Base-by-base conservation (phyloP, 2,888 invertebrate genomes). In the Pardosa pseudoannulata region DNA sequence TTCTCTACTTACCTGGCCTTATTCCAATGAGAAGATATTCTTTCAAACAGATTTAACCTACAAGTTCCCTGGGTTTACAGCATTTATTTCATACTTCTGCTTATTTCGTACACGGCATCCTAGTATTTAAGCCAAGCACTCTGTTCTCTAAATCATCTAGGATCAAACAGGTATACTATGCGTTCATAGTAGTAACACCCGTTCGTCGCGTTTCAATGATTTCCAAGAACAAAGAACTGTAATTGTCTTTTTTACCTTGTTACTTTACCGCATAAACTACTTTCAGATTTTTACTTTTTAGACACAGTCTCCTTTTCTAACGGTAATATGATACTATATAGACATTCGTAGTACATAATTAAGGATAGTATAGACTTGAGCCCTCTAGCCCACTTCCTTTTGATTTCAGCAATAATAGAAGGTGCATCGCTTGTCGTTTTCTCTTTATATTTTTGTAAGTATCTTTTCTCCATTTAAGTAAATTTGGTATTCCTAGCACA, bases 181-280 rank as follows among this genome's bases (percentile, higher is more conserved):
- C n/a, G n/a, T n/a, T n/a, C n/a, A n/a, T n/a, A n/a, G n/a, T n/a
- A n/a, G n/a, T n/a, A n/a, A n/a, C n/a, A n/a, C n/a, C n/a, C n/a
- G n/a, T n/a, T n/a, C 81, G 81, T 81, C 56, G 74, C 81, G 81
- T 70, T 75, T 75, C 81, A 75, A 68, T 28, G 75, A 75, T 70
- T 50, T 70, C 56, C 39, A 62, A 75, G 75, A 81, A 81, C 81
- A 81, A 81, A 81, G 75, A 81, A 70, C 81, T 68, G 75, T 81
- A 75, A 81, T 81, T 81, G 81, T 46, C 31, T 62, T 64, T 23
- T 67, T 16, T 70, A 23, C 28, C 65, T 67, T 27, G 64, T 50
- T 78, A 28, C 28, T n/a, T 23, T 27, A 46, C 56, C 6, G 3
- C 23, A 19, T 56, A 23, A 16, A 41, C 23, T 39, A 13, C 74